Percentiles rank a stretch among this genome's conserved stretches.
phyloP scores from a whole-genome alignment of 2,797 vertebrate genomes.

The Parauchenoglanis punctatus region DNA sequence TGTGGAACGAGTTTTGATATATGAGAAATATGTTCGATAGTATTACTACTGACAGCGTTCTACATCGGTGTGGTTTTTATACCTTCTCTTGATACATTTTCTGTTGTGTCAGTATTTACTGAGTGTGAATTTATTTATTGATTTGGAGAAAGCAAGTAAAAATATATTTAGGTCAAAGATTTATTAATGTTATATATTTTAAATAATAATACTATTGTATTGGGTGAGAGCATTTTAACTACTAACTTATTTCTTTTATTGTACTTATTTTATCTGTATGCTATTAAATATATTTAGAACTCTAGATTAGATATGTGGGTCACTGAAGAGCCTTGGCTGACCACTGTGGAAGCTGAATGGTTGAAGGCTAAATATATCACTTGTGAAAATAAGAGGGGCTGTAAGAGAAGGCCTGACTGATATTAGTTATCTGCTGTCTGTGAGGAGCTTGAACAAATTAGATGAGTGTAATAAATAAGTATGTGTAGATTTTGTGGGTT shows the following conservation, averaged over 20 bases:
- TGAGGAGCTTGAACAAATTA: not conserved
- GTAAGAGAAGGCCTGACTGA: not conserved
- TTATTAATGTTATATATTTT: not conserved
- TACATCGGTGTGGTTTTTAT: not conserved
- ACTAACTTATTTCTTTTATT: not conserved
- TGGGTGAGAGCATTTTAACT: not conserved
- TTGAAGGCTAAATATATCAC: conserved; percentile 32
- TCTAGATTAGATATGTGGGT: not conserved
- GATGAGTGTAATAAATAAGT: not conserved
- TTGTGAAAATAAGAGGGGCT: conserved; percentile 8
- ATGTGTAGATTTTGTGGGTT: not conserved
- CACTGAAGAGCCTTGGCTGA: conserved; percentile 13
- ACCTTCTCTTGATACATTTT: not conserved
- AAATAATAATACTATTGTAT: not conserved
- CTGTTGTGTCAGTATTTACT: not conserved
- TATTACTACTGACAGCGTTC: not conserved
- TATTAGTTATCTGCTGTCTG: not conserved
- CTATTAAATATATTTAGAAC: not conserved
- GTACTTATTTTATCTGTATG: not conserved
- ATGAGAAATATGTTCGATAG: not conserved
- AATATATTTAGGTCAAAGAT: not conserved
- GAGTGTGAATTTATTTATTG: not conserved
- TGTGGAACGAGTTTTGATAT: not conserved
- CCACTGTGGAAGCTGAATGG: conserved; percentile 15
- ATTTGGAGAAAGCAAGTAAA: not conserved